Percentiles rank a stretch among this genome's conserved stretches.
Conservation (phyloP, 2,888 invertebrate genomes). For the Chymomyza amoena region DNA sequence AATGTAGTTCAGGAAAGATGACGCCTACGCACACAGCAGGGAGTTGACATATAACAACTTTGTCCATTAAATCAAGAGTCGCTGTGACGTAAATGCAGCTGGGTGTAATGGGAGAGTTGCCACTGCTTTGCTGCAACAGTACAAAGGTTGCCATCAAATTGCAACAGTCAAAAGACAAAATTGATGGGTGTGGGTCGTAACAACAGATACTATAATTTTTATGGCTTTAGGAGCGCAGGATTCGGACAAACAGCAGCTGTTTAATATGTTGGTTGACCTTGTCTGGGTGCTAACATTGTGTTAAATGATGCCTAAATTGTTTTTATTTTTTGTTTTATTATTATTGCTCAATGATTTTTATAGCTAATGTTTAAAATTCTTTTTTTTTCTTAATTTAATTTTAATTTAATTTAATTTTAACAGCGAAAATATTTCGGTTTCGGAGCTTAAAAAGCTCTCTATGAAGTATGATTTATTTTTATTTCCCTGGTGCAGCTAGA, state of each 20-base stretch:
- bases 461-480: too few species aligned
- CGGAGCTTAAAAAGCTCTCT: too few species aligned
- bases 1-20: neutral
- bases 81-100: neutral
- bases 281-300: neutral
- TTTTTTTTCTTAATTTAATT: neutral
- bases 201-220: too few species aligned
- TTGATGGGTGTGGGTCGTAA: too few species aligned
- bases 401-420: neutral
- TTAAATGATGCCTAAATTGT: neutral
- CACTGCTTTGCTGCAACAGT: neutral
- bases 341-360: neutral
- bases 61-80: neutral
- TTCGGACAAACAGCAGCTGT: neutral
- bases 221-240: too few species aligned
- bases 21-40: slow-evolving; percentile 16
- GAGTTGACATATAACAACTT: slow-evolving; percentile 35
- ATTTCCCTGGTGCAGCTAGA: too few species aligned
- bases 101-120: neutral
- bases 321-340: too few species aligned
- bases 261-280: neutral
- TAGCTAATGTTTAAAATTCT: neutral
- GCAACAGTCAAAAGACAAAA: too few species aligned
- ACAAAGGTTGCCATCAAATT: too few species aligned
- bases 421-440: too few species aligned